These are phyloP conservation scores for Sebastes iracundus DNA, from an alignment of 2,797 vertebrate genomes.

Conservation along the genomic window DNA sequence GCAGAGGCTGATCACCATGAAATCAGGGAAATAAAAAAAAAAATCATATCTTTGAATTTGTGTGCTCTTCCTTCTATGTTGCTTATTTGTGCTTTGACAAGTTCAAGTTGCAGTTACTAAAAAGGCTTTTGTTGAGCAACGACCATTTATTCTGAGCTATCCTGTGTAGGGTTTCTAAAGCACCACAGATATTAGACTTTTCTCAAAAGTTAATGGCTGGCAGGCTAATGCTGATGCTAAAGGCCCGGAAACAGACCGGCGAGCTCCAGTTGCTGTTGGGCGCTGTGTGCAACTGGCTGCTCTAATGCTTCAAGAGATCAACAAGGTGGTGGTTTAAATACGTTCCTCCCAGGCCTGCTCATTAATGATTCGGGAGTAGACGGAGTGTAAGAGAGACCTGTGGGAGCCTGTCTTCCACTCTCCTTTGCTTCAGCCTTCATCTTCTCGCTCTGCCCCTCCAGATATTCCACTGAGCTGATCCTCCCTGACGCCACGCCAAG, in stretches of 20 bases:
- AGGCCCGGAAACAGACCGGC: not conserved
- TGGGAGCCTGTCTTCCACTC: constrained; percentile 59
- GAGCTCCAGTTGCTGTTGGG: not conserved
- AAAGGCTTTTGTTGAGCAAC: not conserved
- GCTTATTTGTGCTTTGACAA: not conserved
- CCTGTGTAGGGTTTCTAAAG: not conserved
- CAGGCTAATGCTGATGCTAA: constrained; percentile 1
- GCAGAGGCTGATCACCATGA: not conserved
- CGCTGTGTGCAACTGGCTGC: not conserved
- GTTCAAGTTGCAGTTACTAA: not conserved
- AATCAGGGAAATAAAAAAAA: constrained; percentile 1
- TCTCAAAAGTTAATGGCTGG: not conserved
- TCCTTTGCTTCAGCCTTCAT: constrained; percentile 37
- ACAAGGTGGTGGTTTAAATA: constrained; percentile 7
- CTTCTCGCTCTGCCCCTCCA: constrained; percentile 52
- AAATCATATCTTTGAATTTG: not conserved
- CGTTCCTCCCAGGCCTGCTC: constrained; percentile 27
- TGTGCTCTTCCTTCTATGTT: not conserved
- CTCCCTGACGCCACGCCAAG: constrained; percentile 54
- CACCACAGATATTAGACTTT: not conserved
- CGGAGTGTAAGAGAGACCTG: constrained; percentile 57
- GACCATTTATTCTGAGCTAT: not conserved
- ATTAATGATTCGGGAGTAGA: constrained; percentile 26
- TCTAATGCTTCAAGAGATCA: constrained; percentile 3
- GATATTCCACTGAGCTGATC: constrained; percentile 61